These are phyloP conservation scores for Anolis sagrei DNA, from an alignment of 2,113 vertebrate species.

Conservation along the genomic window DNA sequence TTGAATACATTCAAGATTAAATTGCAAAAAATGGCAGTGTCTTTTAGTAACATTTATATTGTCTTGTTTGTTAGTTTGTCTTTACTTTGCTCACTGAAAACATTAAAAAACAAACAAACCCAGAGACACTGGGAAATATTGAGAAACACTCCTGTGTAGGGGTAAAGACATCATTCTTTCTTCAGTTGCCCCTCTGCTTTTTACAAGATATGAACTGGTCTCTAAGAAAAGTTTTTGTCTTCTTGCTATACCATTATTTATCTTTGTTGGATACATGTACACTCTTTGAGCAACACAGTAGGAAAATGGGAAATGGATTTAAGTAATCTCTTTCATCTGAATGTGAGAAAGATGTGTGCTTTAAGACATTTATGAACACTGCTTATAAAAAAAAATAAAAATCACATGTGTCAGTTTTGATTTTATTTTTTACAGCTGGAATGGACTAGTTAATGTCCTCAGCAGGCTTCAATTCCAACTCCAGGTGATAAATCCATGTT, in stretches of 20 bases:
- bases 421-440: neutral
- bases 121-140: neutral
- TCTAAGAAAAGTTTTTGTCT: neutral
- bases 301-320: neutral
- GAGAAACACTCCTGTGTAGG: neutral
- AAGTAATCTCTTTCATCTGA: neutral
- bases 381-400: neutral
- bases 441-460: neutral
- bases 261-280: too few species aligned
- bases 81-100: neutral
- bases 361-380: neutral
- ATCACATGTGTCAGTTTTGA: too few species aligned
- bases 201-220: neutral
- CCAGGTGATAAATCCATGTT: too few species aligned
- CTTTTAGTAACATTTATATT: neutral
- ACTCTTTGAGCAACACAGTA: neutral
- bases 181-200: too few species aligned
- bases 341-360: neutral
- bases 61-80: neutral
- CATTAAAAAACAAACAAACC: neutral
- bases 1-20: constrained; percentile 14
- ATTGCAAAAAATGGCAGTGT: neutral
- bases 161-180: neutral
- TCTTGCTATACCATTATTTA: too few species aligned
- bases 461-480: neutral